Base-by-base conservation (phyloP, 2,113 vertebrate genomes). In the Mormyrus iriodes region DNA sequence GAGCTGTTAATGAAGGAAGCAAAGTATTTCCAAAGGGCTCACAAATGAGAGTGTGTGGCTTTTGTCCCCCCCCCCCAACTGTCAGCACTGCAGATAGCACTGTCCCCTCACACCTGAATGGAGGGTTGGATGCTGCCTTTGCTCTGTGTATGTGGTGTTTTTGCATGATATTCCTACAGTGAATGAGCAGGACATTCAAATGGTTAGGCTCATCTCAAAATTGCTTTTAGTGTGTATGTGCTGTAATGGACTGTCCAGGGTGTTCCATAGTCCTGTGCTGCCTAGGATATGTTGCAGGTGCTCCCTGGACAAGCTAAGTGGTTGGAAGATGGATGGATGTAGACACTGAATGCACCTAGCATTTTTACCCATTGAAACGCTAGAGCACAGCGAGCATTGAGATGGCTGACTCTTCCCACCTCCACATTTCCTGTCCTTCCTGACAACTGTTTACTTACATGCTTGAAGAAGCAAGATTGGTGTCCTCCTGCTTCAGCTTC, bases 381-480 rank as follows among this genome's bases (percentile, higher is more conserved):
- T 73, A 4, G 65, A 39, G 69, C 35, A 39, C 73, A 42, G 15
- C 13, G 6, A 7, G 73, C 17, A 19, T 79, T 79, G 15, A 42
- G 73, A 79, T 10, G 19, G 73, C 39, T 2, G 27, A 76, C 69
- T 76, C 31, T 79, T 35, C 73, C 73, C 19, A 79, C 35, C 19
- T 19, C 13, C 5, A 31, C 2, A 42, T 24, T 55, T 42, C 49
- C 27, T 2, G 12, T 44, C 48, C 44, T 2, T 46, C 58, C 24
- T 39, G 31, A 9, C 2, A 13, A 24, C 51, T 46, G 24, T 10
- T 73, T 89, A 92, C 97, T 95, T 91, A 99, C 98, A 98, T 95
- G 90, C 96, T 98, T 88, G 96, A 97, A 35, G 98, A 99, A 85
- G 98, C 98, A 86, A 99, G 94, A 92, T 98, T 98, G 3, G 98